These are phyloP conservation scores for Phalacrocorax brasilianus DNA, from an alignment of 2,113 vertebrate species.

Conservation along the genomic window DNA sequence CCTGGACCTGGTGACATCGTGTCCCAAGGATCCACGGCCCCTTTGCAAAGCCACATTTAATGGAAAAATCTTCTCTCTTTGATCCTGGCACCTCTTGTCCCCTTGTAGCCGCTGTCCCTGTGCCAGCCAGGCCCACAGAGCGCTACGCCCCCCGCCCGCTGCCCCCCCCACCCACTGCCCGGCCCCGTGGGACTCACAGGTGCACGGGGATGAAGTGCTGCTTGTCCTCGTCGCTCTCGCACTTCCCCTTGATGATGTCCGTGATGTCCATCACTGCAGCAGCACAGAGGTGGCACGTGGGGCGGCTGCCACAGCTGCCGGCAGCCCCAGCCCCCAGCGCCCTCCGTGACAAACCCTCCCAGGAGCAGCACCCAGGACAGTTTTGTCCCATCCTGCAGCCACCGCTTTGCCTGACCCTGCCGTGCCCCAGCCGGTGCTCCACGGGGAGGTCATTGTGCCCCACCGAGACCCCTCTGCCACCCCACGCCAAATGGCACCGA, in stretches of 20 bases:
- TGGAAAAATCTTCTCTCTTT: background rate
- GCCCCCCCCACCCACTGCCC: background rate
- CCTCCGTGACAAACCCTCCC: background rate
- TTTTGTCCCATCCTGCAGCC: background rate
- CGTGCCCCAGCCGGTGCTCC: background rate
- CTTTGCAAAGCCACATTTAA: background rate
- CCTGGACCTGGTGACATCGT: no score
- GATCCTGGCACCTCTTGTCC: background rate
- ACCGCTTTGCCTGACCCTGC: background rate
- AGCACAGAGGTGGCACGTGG: background rate
- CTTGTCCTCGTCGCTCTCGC: constrained; percentile 63
- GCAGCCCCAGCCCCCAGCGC: background rate
- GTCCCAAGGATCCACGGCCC: no score
- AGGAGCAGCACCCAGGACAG: background rate
- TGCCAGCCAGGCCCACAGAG: no score
- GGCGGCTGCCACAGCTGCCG: accelerated
- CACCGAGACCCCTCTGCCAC: background rate
- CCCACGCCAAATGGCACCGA: background rate
- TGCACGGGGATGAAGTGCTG: constrained; percentile 68
- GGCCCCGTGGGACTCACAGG: background rate
- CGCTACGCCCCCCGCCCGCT: accelerated
- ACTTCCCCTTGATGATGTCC: constrained; percentile 57
- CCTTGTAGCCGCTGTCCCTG: accelerated
- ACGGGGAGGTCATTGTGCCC: accelerated
- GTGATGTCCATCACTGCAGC: constrained; percentile 67